Evolutionary conservation across 2,113 vertebrate species (phyloP).

Genomic region (Neogale vison): DNA sequence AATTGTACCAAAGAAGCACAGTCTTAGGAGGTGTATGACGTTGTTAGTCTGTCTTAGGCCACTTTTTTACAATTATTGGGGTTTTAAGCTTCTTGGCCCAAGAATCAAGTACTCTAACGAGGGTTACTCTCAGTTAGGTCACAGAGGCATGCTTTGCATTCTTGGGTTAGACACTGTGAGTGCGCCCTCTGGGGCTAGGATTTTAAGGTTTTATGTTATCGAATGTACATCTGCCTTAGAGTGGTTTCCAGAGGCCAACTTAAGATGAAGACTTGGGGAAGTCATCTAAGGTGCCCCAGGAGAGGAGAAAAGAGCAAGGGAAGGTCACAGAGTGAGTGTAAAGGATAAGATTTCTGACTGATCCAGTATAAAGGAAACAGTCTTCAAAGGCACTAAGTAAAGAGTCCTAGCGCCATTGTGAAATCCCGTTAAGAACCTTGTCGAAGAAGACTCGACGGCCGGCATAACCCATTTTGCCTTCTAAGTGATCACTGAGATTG

Average conservation of each 20-base stretch:
- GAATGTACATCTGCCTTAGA: neutral
- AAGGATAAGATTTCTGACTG: neutral
- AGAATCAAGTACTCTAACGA: neutral
- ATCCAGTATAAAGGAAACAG: neutral
- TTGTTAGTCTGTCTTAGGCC: neutral
- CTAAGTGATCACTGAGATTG: neutral
- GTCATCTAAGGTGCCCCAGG: neutral
- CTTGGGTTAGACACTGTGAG: neutral
- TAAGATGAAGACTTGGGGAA: neutral
- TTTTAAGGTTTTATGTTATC: neutral
- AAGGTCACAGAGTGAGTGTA: neutral
- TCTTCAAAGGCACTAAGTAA: neutral
- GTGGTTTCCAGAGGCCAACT: neutral
- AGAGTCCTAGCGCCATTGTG: neutral
- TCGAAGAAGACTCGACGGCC: neutral
- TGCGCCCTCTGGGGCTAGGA: neutral
- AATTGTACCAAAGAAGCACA: neutral
- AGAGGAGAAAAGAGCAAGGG: neutral
- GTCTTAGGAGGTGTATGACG: neutral
- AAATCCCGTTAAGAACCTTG: neutral
- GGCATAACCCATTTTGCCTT: neutral
- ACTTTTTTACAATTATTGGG: neutral
- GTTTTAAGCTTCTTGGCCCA: constrained; percentile 9
- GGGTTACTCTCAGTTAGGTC: neutral
- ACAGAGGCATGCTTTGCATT: neutral